phyloP scores from a whole-genome alignment of 2,797 vertebrate species.

The Threskiornis aethiopicus region DNA sequence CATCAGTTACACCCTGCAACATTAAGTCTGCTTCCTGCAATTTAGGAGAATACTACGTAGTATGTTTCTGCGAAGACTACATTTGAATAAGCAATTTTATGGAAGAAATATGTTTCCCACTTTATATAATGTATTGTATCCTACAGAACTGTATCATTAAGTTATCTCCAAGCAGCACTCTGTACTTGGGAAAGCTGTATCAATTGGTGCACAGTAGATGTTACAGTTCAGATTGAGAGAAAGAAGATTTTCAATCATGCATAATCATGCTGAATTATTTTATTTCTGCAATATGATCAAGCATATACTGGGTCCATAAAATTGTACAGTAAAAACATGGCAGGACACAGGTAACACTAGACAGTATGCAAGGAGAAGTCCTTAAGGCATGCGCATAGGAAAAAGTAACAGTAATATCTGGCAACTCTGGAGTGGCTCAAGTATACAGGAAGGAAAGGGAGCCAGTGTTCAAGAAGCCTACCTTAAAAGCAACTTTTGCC shows the following conservation, averaged over 20 bases:
- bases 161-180: neutral
- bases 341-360: neutral
- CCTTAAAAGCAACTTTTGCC: slow-evolving; percentile 24
- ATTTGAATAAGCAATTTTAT: neutral
- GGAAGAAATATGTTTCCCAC: neutral
- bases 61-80: neutral
- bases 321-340: neutral
- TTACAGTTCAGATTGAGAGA: neutral
- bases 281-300: neutral
- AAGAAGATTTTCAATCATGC: neutral
- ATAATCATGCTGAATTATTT: neutral
- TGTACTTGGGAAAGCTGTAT: neutral
- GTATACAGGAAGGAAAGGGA: neutral
- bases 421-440: neutral
- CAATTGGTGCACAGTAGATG: neutral
- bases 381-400: neutral
- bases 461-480: neutral
- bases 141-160: neutral
- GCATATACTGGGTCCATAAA: neutral
- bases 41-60: neutral
- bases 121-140: neutral
- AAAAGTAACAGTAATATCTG: neutral
- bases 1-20: neutral
- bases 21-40: neutral
- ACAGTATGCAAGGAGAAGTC: neutral